Base-by-base conservation (phyloP, 2,797 vertebrate genomes). In the Periparus ater region DNA sequence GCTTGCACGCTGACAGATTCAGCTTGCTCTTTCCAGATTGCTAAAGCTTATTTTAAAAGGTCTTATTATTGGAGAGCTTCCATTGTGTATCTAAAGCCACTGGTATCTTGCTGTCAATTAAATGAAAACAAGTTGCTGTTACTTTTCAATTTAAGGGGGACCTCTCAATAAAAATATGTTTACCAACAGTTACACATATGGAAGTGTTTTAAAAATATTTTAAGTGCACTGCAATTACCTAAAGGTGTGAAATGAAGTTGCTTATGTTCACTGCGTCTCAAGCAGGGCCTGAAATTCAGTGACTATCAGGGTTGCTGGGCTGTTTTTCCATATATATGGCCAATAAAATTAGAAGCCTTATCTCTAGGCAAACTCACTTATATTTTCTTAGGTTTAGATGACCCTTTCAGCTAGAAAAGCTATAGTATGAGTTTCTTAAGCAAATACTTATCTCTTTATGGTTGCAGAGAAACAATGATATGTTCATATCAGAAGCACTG, bases 61-160 rank as follows among this genome's bases (percentile, higher is more conserved):
- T 88, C 85, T 88, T 30, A 12, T 88, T 82, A 67, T 70, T 96
- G 85, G 91, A 96, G 62, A 82, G 80, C 34, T 95, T 96, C 95
- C 94, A 93, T 54, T 95, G 80, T 91, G 62, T 96, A 84, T 95
- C 94, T 93, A 72, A 94, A 95, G 85, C 58, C 73, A 75, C 70
- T 78, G 91, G 88, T 86, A 85, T 86, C 93, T 94, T 78, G 36
- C 89, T 70, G 82, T 90, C 95, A 95, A 30, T 90, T 89, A 89
- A 75, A 92, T 58, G 66, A 88, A 95, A 96, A 93, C 76, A 96
- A 95, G 91, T 93, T 86, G 65, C 58, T 81, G 85, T 92, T 89
- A 84, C 85, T 84, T 95, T 78, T 68, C 71, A 84, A 75, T 94
- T 91, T 93, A 93, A 95, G 86, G 70, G n/a, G 7, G 22, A 75